Percentiles rank a stretch among this genome's conserved stretches.
Evolutionary conservation across 2,797 vertebrate genomes (phyloP).

Genomic region (Intellagama lesueurii): DNA sequence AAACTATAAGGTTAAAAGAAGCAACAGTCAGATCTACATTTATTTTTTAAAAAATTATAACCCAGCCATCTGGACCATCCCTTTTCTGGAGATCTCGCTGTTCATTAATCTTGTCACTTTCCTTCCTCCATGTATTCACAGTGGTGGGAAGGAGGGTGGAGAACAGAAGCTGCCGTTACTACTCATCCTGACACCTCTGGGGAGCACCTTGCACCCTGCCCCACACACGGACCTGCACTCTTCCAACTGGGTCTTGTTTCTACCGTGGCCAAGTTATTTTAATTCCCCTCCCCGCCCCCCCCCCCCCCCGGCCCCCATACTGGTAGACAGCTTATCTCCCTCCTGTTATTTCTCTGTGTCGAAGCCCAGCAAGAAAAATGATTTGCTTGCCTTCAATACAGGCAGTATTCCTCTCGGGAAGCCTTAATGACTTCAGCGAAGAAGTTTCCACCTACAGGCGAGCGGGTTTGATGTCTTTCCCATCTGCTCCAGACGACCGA

Average conservation of each 20-base stretch:
- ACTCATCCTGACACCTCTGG: neutral
- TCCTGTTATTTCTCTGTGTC: constrained; percentile 77
- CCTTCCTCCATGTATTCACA: neutral
- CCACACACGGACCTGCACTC: neutral
- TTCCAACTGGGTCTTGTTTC: constrained; percentile 60
- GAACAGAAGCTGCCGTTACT: neutral
- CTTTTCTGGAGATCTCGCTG: neutral
- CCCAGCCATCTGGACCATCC: neutral
- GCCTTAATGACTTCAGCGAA: constrained; percentile 81
- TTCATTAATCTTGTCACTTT: neutral
- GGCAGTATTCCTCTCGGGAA: constrained; percentile 76
- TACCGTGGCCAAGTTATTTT: constrained; percentile 53
- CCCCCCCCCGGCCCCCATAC: constrained; percentile 49
- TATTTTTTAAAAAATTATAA: neutral
- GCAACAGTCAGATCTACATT: neutral
- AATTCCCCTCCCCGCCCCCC: constrained; percentile 36
- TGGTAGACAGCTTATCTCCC: constrained; percentile 77
- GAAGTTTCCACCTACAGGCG: constrained; percentile 78
- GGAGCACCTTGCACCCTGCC: neutral
- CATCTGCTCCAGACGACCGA: constrained; percentile 74
- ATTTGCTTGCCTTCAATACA: constrained; percentile 73
- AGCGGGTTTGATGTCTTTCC: constrained; percentile 74
- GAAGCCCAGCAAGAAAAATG: constrained; percentile 77
- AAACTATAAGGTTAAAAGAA: neutral
- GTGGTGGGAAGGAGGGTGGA: neutral